Percentiles rank a stretch among this genome's conserved stretches.
Conservation (phyloP, 2,113 vertebrate genomes). For the Edolisoma coerulescens region DNA sequence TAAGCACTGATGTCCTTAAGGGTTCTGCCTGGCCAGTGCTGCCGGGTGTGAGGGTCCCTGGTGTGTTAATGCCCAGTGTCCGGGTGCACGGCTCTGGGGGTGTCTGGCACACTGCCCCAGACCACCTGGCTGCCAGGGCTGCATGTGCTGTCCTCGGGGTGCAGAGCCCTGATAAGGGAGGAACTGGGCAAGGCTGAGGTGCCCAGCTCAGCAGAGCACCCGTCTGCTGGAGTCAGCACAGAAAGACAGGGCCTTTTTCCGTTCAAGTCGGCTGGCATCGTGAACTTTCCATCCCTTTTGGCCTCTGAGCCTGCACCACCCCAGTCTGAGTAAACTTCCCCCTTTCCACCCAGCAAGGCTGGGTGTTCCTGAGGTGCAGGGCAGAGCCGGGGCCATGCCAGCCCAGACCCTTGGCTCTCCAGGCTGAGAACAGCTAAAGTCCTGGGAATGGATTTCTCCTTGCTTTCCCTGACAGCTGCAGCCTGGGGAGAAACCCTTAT, state of each 20-base stretch:
- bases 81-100: accelerated
- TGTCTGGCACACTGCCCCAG: accelerated
- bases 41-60: background rate
- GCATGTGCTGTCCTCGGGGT: background rate
- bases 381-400: accelerated
- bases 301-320: background rate
- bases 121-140: background rate
- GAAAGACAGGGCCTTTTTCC: background rate
- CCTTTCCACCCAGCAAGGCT: background rate
- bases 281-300: background rate
- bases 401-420: background rate
- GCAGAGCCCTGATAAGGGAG: background rate
- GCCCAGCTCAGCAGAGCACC: background rate
- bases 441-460: background rate
- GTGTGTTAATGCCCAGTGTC: background rate
- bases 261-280: background rate
- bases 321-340: background rate
- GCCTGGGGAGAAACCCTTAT: background rate
- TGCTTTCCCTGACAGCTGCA: background rate
- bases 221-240: background rate
- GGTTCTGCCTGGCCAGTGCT: background rate
- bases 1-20: background rate
- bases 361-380: background rate
- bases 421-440: background rate
- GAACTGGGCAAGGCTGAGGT: background rate